Conservation (phyloP, 2,113 vertebrate genomes). For the Bos taurus region ARS-UCD2.0 NC_037329.1:14873001-14873500, state of each 20-base stretch:
- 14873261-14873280: not conserved
- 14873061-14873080: not conserved
- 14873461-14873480: not conserved
- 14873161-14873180: not conserved
- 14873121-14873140: not conserved
- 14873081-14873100: not conserved
- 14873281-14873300: accelerated
- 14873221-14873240: not conserved
- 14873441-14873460: not conserved
- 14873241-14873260: not conserved
- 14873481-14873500: not conserved
- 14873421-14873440: not conserved
- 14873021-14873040: not conserved
- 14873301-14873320: accelerated
- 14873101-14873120: not conserved
- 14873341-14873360: not conserved
- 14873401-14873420: not conserved
- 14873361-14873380: not conserved
- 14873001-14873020: not conserved
- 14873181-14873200: not conserved
- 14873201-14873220: not conserved
- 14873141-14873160: not conserved
- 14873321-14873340: no score
- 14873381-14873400: not conserved
- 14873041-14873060: not conserved